phyloP scores from a whole-genome alignment of 1,140 invertebrate genomes.

The Tyrophagus putrescentiae region DNA sequence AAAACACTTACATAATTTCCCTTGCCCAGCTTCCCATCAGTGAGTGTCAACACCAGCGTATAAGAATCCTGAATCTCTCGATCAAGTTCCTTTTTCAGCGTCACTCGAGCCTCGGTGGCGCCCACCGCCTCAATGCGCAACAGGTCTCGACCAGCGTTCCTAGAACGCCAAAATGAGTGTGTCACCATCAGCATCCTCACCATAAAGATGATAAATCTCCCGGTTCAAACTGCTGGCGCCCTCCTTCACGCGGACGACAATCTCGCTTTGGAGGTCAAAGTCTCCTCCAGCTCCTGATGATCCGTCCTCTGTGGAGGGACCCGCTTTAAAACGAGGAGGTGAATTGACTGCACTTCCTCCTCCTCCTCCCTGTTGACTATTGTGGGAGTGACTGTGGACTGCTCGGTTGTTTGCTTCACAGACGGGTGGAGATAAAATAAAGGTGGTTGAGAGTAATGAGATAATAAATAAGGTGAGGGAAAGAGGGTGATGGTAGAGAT shows the following conservation, averaged over 20 bases:
- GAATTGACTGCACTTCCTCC: conserved; percentile 8
- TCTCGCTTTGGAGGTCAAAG: conserved; percentile 24
- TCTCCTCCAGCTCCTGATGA: not conserved
- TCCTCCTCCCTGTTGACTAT: no score
- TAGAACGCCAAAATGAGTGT: conserved; percentile 61
- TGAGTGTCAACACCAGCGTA: conserved; percentile 67
- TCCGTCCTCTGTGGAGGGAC: conserved; percentile 2
- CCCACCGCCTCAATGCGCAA: conserved; percentile 54
- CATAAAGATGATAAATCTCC: conserved; percentile 61
- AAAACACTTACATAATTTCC: conserved; percentile 54
- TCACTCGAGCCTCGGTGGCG: conserved; percentile 64
- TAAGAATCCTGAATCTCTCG: conserved; percentile 74
- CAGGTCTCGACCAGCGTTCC: conserved; percentile 60
- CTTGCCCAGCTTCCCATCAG: conserved; percentile 67
- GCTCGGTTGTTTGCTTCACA: no score
- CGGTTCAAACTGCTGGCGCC: conserved; percentile 46
- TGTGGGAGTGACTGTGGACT: no score
- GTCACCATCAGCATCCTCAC: conserved; percentile 69
- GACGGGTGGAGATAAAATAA: no score
- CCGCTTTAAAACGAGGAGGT: conserved; percentile 15
- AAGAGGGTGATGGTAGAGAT: no score
- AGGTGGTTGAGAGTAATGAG: no score
- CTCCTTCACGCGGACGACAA: conserved; percentile 29
- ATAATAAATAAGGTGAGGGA: no score
- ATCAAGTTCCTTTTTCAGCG: conserved; percentile 72